Conservation (phyloP, 37 sponge, comb jelly and placozoan genomes). For the Theonella swinhoei region DNA sequence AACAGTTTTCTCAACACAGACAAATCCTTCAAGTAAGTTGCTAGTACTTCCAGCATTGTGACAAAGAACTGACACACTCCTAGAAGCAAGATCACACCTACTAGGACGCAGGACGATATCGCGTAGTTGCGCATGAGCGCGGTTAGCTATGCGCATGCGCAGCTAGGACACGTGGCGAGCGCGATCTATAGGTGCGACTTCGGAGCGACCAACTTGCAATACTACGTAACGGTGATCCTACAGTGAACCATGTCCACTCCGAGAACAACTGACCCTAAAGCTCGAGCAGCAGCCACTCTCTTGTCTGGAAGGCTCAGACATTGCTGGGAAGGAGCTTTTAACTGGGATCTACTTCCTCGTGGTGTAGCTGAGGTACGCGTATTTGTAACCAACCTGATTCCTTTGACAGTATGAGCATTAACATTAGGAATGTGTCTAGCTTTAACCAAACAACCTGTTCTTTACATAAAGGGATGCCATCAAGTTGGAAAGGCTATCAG, state of each 20-base stretch:
- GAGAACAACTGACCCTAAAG: not conserved
- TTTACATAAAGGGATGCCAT: slow-evolving; percentile 16
- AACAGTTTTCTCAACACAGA: slow-evolving; percentile 34
- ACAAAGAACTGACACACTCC: no score
- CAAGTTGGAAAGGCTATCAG: slow-evolving; percentile 31
- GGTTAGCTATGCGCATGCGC: slow-evolving; percentile 11
- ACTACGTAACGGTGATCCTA: no score
- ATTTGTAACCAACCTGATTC: not conserved
- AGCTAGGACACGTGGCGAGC: no score
- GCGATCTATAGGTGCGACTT: no score
- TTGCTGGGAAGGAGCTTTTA: slow-evolving; percentile 17
- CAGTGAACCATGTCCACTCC: not conserved
- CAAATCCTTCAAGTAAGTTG: slow-evolving; percentile 28
- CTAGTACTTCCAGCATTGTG: slow-evolving; percentile 3
- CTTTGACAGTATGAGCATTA: no score
- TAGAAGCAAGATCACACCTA: no score
- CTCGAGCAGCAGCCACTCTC: not conserved
- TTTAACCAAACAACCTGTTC: no score
- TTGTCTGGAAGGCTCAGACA: slow-evolving; percentile 4
- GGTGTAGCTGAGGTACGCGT: not conserved
- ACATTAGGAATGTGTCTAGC: no score
- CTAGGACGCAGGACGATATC: no score
- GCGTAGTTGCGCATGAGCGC: no score
- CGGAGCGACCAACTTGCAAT: no score
- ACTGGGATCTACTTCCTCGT: slow-evolving; percentile 24